Conservation (phyloP, 2,888 invertebrate species). For the Strigamia maritima region DNA sequence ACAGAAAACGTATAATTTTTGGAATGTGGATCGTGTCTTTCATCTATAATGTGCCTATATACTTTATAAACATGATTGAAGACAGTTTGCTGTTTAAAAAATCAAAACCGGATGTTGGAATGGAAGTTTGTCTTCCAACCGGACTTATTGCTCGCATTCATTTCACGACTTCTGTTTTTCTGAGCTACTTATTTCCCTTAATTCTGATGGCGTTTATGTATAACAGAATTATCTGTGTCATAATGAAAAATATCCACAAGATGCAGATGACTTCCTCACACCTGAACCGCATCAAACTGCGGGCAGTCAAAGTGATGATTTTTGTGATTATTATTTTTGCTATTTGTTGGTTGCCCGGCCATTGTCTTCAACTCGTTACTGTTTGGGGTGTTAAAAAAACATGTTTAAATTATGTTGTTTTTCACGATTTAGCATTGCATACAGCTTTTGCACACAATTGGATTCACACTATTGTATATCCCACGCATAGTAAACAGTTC, state of each 20-base stretch:
- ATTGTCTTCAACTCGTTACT: constrained; percentile 39
- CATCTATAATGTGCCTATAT: constrained; percentile 36
- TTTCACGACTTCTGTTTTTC: constrained; percentile 9
- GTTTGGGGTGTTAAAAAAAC: background rate
- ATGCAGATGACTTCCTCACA: background rate
- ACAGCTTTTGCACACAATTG: constrained; percentile 42
- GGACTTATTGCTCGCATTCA: background rate
- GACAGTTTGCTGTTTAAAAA: background rate
- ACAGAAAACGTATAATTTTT: constrained; percentile 1
- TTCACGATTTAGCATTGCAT: constrained; percentile 39
- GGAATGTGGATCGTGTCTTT: constrained; percentile 20
- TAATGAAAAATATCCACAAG: background rate
- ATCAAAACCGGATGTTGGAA: background rate
- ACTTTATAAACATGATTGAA: background rate
- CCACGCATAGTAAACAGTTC: constrained; percentile 40
- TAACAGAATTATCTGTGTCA: background rate
- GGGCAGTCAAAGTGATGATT: constrained; percentile 43
- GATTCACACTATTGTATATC: constrained; percentile 42
- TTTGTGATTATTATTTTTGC: constrained; percentile 43
- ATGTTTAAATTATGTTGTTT: constrained; percentile 6
- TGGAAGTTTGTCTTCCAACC: constrained; percentile 22
- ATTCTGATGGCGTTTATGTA: constrained; percentile 23
- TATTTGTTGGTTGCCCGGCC: constrained; percentile 43
- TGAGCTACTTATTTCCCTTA: constrained; percentile 23
- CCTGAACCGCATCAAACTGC: constrained; percentile 40